Base-by-base conservation (phyloP, 2,113 vertebrate species). In the Takifugu flavidus region DNA sequence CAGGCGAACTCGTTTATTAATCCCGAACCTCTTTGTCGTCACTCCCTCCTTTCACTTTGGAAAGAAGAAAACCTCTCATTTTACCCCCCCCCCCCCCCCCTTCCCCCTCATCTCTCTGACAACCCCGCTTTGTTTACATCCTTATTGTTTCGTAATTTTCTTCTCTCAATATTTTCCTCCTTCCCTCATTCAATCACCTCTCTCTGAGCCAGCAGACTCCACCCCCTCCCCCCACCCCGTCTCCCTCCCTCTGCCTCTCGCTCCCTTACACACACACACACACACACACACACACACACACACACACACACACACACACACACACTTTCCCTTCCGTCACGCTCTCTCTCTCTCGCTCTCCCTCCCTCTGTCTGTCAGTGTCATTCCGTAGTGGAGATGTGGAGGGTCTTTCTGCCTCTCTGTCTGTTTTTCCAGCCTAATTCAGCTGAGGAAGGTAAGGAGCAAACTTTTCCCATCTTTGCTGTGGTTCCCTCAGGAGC, bases 381-480 rank as follows among this genome's bases (percentile, higher is more conserved):
- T 86, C 79, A 82, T 82, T 86, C 84, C 82, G 78, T 82, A 75
- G 87, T 91, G 86, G 90, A 89, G 82, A 91, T 91, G 91, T 91
- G 89, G 90, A 91, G 87, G 83, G 78, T 91, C 77, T 75, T 90
- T 83, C 76, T 92, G 76, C 88, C 65, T 74, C 86, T 91, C 78
- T 89, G 79, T 82, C 74, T 91, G 72, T 86, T 86, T 77, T 68
- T 91, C 75, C 90, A 90, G 87, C 75, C 86, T 15, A 82, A 85
- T 82, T 89, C 85, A 83, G 90, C 90, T 67, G 91, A 92, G 86
- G 91, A 92, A 89, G 91, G 91, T 92, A 90, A 87, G 89, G 52
- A 61, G 72, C n/a, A 1, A 81, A 80, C 78, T 88, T 86, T 78
- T 45, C 4, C 27, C 60, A 39, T 68, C 0, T 59, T 25, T 39